Evolutionary conservation across 1,140 invertebrate genomes (phyloP), one percentile per base, ranked within the genome.

Genomic region (Uloborus diversus): DNA sequence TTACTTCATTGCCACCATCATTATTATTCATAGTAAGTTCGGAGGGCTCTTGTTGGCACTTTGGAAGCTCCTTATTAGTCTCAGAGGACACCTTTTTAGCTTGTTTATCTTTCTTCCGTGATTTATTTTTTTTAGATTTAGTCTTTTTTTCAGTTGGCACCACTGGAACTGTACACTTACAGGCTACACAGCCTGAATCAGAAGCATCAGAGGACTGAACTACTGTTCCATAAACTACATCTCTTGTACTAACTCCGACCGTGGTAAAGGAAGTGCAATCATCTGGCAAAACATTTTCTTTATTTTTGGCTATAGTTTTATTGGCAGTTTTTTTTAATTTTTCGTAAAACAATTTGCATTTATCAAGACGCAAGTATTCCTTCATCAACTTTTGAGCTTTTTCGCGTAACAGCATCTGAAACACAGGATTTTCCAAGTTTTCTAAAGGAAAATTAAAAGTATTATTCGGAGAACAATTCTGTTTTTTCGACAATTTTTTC

Each of bases 151-250:
- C n/a, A n/a, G n/a, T n/a, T n/a, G n/a, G n/a, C n/a, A n/a, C n/a
- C n/a, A n/a, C n/a, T n/a, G n/a, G n/a, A n/a, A n/a, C n/a, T n/a
- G n/a, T n/a, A n/a, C n/a, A n/a, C n/a, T n/a, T n/a, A n/a, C n/a
- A n/a, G n/a, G n/a, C n/a, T n/a, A n/a, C n/a, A n/a, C n/a, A n/a
- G n/a, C n/a, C n/a, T n/a, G 37, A 42, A 17, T 42, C 9, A 42
- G 17, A 42, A 13, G 1, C 17, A 13, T 42, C 17, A 9, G 17
- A 42, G 9, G 37, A 17, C 17, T 13, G 37, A 13, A 42, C 28
- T 61, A 59, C 23, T 70, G 35, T 13, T 56, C 51, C 33, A 53
- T 68, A 57, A 20, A 20, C 53, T 27, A 57, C 53, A 25, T 57
- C 53, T n/a, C 13, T 13, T 57, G 53, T 57, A 25, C 20, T 23